Evolutionary conservation across 2,888 invertebrate species (phyloP), one percentile per base, ranked within the genome.

Genomic region (Hydraecia micacea): DNA sequence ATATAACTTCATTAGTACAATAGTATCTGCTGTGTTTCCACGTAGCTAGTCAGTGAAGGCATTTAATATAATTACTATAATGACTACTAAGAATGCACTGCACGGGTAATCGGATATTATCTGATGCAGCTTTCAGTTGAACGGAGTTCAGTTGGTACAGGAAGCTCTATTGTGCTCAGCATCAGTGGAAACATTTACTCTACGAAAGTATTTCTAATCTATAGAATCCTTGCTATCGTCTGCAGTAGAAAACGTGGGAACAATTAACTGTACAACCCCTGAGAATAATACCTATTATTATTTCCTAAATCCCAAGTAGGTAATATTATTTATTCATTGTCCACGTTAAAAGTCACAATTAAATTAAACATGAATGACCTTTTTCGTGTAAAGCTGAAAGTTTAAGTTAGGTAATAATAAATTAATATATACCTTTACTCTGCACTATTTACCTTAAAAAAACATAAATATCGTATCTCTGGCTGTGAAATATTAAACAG

Each of bases 401-500:
- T 67, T 85, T 58, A 52, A 52, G 28, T 80, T n/a, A n/a, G n/a
- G n/a, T 52, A 68, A 58, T 58, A 67, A 21, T 25, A 80, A 74
- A 68, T 63, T 74, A 80, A 74, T 70, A 76, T n/a, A 15, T 46
- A 60, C 46, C 21, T 49, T 49, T 39, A 28, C 49, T 32, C 25
- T 63, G 62, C 32, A 81, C 74, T 81, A 63, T 74, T 49, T 74
- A 72, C 58, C 8, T 62, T n/a, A 8, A 67, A 66, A 36, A 66
- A 72, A 62, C 62, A 62, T 58, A 85, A 80, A 80, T 28, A 68
- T 79, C 18, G 13, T 52, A 36, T 75, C 62, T 74, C 66, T 74
- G 62, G 58, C 65, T 65, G 52, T 66, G 49, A 79, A 87, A 79
- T 77, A 76, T 79, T 68, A 84, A 84, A 79, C 32, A 75, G 68